These are phyloP conservation scores for Amblyjoppa fuscipennis DNA, from an alignment of 2,888 invertebrate genomes.

Conservation along the genomic window DNA sequence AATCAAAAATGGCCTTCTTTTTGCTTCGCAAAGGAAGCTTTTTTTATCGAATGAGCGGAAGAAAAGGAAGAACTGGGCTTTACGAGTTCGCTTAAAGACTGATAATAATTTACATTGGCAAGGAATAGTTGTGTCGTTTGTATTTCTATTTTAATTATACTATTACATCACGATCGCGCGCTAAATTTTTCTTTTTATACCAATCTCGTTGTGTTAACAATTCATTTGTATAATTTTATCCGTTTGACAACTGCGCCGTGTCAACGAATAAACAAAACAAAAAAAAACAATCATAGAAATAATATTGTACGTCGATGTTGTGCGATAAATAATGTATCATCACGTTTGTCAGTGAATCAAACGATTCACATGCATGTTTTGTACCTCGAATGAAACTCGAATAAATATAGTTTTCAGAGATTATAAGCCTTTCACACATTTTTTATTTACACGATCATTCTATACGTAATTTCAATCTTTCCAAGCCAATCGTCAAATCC, in stretches of 20 bases:
- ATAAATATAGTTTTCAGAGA: conserved; percentile 54
- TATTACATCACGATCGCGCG: neutral
- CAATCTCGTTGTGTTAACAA: neutral
- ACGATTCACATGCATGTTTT: conserved; percentile 39
- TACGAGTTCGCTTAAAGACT: conserved; percentile 37
- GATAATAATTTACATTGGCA: conserved; percentile 29
- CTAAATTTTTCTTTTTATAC: conserved; percentile 21
- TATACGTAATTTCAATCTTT: conserved; percentile 27
- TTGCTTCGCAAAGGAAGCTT: neutral
- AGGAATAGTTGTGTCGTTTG: conserved; percentile 20
- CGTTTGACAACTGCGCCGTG: neutral
- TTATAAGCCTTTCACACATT: conserved; percentile 28
- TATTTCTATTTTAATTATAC: conserved; percentile 47
- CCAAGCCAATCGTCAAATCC: conserved; percentile 43
- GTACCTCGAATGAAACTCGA: conserved; percentile 11
- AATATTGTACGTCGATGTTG: conserved; percentile 13
- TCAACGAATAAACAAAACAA: neutral
- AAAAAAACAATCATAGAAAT: conserved; percentile 14
- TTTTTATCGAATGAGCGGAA: neutral
- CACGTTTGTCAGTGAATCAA: conserved; percentile 3
- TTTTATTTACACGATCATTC: conserved; percentile 64
- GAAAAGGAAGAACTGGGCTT: conserved; percentile 10
- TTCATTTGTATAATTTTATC: conserved; percentile 2
- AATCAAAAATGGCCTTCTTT: conserved; percentile 28
- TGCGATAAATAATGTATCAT: neutral